Evolutionary conservation across 1,140 invertebrate species (phyloP).

Genomic region (Diploscapter pachys): DNA sequence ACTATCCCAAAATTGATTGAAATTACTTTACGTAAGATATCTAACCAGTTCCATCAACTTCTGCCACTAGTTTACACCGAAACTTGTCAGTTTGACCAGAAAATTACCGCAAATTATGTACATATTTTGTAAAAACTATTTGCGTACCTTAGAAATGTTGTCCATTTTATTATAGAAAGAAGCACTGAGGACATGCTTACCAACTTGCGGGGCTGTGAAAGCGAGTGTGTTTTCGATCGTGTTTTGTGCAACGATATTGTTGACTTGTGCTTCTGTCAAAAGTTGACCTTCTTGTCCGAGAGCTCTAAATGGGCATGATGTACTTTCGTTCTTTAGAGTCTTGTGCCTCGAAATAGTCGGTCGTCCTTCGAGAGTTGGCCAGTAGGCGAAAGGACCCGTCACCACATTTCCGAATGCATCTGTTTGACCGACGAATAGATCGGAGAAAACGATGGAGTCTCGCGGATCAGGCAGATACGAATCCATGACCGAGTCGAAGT

Average conservation of each 20-base stretch:
- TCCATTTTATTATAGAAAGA: not conserved
- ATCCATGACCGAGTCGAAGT: conserved; percentile 57
- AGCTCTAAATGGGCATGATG: conserved; percentile 5
- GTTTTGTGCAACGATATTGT: conserved; percentile 50
- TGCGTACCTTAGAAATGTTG: too few relatives aligned
- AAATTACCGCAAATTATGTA: too few relatives aligned
- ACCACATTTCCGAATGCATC: conserved; percentile 58
- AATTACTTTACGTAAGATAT: too few relatives aligned
- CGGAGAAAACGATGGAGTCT: conserved; percentile 57
- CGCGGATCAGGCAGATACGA: conserved; percentile 50
- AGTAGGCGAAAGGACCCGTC: conserved; percentile 59
- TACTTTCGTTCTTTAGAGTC: too few relatives aligned
- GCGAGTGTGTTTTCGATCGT: conserved; percentile 57
- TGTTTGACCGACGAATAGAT: conserved; percentile 57
- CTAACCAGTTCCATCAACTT: too few relatives aligned
- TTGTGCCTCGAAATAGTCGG: conserved; percentile 44
- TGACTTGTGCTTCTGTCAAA: conserved; percentile 42
- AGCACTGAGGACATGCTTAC: conserved; percentile 21
- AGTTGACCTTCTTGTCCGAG: conserved; percentile 39
- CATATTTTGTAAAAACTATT: too few relatives aligned
- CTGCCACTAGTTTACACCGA: too few relatives aligned
- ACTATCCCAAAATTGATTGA: too few relatives aligned
- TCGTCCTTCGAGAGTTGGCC: conserved; percentile 56
- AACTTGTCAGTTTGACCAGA: too few relatives aligned
- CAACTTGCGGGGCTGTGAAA: conserved; percentile 54